These are phyloP conservation scores for Venustoraphidia nigricollis DNA, from an alignment of 2,888 invertebrate species.

Conservation along the genomic window DNA sequence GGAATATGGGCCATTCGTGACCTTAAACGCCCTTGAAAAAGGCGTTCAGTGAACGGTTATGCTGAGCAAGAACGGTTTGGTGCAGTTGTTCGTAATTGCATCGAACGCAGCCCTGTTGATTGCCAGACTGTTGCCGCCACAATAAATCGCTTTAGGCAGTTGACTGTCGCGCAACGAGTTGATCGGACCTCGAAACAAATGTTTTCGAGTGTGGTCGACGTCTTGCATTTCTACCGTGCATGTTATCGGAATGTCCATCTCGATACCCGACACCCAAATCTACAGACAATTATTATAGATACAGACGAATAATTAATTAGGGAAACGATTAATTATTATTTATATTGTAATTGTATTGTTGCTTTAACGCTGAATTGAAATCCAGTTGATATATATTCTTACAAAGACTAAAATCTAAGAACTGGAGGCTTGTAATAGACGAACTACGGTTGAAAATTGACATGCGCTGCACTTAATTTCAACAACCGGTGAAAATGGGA, in stretches of 20 bases:
- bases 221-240: conserved; percentile 1
- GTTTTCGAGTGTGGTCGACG: background rate
- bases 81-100: background rate
- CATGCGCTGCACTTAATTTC: too few relatives aligned
- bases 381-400: too few relatives aligned
- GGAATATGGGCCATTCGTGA: too few relatives aligned
- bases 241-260: background rate
- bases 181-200: conserved; percentile 5
- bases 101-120: conserved; percentile 1
- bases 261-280: background rate
- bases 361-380: too few relatives aligned
- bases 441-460: too few relatives aligned
- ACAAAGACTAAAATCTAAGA: background rate
- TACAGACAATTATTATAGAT: background rate
- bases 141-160: conserved; percentile 6
- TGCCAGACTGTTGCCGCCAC: conserved; percentile 6
- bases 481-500: too few relatives aligned
- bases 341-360: too few relatives aligned
- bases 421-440: too few relatives aligned
- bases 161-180: conserved; percentile 8
- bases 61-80: background rate
- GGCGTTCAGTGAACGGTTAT: background rate
- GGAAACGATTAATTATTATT: too few relatives aligned
- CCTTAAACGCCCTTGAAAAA: too few relatives aligned
- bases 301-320: too few relatives aligned